A percentile compares a stretch with the other conserved stretches of the same genome.
These are phyloP conservation scores for Phyllopteryx taeniolatus DNA, from an alignment of 2,113 vertebrate species.

Conservation along the genomic window DNA sequence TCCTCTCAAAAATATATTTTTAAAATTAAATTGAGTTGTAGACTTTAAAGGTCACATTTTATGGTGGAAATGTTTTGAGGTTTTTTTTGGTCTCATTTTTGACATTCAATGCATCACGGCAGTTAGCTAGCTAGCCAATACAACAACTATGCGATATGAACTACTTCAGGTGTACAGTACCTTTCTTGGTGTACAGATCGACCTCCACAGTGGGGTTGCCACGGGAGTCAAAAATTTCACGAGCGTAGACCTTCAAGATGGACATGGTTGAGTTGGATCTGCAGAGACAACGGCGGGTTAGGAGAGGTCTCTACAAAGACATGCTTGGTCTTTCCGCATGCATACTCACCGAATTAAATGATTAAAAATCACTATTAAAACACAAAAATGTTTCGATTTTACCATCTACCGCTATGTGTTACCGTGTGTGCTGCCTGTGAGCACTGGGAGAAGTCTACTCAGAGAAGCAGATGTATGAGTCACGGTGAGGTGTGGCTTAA, in stretches of 20 bases:
- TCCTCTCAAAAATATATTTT: too few relatives aligned
- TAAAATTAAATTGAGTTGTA: too few relatives aligned
- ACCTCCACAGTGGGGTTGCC: conserved; percentile 98
- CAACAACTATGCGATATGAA: neutral
- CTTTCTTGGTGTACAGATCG: conserved; percentile 89
- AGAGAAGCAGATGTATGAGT: conserved; percentile 1
- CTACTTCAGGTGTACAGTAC: conserved; percentile 57
- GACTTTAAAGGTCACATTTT: too few relatives aligned
- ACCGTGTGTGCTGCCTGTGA: neutral
- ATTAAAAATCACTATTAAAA: neutral
- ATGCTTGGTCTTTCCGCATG: neutral
- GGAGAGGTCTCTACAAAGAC: conserved; percentile 3
- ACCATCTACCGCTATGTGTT: neutral
- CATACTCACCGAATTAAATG: conserved; percentile 17
- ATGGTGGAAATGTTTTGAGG: too few relatives aligned
- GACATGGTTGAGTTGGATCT: conserved; percentile 84
- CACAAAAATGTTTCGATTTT: neutral
- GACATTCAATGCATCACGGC: neutral
- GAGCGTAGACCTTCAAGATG: conserved; percentile 84
- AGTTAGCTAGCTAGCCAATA: neutral
- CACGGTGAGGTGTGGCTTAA: conserved; percentile 41
- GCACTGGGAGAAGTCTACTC: conserved; percentile 6
- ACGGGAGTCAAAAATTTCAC: conserved; percentile 97
- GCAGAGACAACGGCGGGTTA: conserved; percentile 22
- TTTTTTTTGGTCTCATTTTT: neutral